These are phyloP conservation scores for Boulengeromyrus knoepffleri DNA, from an alignment of 2,113 vertebrate species.

Conservation along the genomic window DNA sequence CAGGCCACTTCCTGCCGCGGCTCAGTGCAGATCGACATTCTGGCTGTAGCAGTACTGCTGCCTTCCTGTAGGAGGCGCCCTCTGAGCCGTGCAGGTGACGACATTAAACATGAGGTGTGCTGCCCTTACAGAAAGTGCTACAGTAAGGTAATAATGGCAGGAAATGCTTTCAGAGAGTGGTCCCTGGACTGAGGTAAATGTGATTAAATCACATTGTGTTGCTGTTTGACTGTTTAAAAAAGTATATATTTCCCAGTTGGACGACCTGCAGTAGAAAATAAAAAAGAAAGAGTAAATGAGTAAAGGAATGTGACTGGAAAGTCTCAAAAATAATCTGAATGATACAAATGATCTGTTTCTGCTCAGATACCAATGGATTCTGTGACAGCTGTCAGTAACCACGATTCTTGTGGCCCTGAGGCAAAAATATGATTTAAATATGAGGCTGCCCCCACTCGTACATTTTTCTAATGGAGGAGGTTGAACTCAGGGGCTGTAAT, in stretches of 20 bases:
- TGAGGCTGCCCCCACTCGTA: not conserved
- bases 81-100: constrained; percentile 8
- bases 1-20: not conserved
- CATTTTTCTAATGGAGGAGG: not conserved
- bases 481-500: not conserved
- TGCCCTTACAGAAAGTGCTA: not conserved
- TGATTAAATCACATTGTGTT: not conserved
- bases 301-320: not conserved
- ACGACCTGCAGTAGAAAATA: not conserved
- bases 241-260: not conserved
- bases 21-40: not conserved
- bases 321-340: not conserved
- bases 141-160: not conserved
- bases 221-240: not conserved
- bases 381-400: not conserved
- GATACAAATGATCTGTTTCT: not conserved
- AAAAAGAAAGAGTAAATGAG: not conserved
- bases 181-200: not conserved
- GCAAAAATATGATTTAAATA: not conserved
- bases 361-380: not conserved
- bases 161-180: not conserved
- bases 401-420: not conserved
- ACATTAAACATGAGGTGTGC: constrained; percentile 23
- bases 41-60: not conserved
- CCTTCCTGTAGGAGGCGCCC: not conserved